Base-by-base conservation (phyloP, 2,797 vertebrate species). In the Lateolabrax maculatus region DNA sequence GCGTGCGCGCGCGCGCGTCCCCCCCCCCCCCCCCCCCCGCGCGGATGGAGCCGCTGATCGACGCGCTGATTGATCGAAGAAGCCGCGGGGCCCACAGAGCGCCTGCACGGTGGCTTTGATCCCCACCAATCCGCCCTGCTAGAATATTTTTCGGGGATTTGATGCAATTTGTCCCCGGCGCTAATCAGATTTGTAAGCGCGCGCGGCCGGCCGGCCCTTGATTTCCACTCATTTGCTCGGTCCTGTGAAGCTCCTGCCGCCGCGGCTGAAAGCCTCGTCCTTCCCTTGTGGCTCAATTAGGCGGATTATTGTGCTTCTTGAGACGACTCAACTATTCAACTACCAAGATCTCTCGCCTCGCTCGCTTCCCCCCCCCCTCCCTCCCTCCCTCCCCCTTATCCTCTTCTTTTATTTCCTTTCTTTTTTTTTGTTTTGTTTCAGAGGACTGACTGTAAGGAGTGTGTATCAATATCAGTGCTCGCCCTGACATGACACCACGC, bases 211-310 rank as follows among this genome's bases (percentile, higher is more conserved):
- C 74, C 83, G 84, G 84, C 81, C 87, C 90, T 77, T 92, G 83
- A 86, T 91, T 90, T 77, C 78, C 86, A 80, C 85, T 87, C 88
- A 88, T 89, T 87, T 92, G 87, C 90, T 75, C 83, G 91, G 72
- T 82, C 80, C 90, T 95, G 90, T 94, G 94, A 95, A 87, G 91
- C 93, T 90, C 51, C 80, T 80, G 63, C 69, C 72, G 93, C 95
- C 95, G 93, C 89, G 94, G 82, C 93, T 95, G 96, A 96, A 95
- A 94, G 94, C 84, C 93, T 92, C 84, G 87, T 80, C 87, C 23
- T 91, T 97, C 97, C 98, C 98, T 90, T 64, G 97, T 96, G 98
- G 95, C 95, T 97, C 96, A 98, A 98, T 99, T 98, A 98, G 97
- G 93, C 83, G 96, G 97, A 98, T 99, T 99, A 98, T 98, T 96